Evolutionary conservation across 2,888 invertebrate species (phyloP), one percentile per base, ranked within the genome.

Genomic region (Sceliomorpha sp.): DNA sequence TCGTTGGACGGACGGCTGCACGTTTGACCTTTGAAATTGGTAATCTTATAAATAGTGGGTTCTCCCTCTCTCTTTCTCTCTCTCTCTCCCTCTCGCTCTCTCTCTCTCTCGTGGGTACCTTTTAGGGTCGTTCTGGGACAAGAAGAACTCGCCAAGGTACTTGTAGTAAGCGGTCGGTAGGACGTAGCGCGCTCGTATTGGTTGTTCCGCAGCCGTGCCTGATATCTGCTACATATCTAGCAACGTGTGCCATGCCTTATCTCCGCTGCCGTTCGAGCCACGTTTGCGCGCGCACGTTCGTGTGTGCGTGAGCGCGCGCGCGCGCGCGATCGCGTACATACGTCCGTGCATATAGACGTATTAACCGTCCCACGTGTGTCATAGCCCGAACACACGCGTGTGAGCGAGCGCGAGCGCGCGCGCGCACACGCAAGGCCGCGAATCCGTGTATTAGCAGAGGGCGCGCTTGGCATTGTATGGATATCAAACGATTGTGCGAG

Each of bases 181-280:
- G 64, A 60, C 27, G 47, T 59, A 56, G 40, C 47, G 56, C 45
- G 44, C 47, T 56, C 36, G 62, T 63, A 69, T 69, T 69, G 58
- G 69, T 53, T 67, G 51, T 70, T 58, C 50, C 48, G 55, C 48
- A 63, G 67, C 42, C 67, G 67, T 70, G 55, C 59, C 63, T 70
- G 80, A 80, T 86, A 86, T 86, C 85, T 79, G 83, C 72, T 82
- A 84, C 83, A 83, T 85, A 86, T 86, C 85, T 85, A 82, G 82
- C 77, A 86, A 85, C 85, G 85, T 84, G 84, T 84, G 84, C 82
- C 82, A 82, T 80, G 81, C 77, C 84, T 86, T 86, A 86, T 86
- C 85, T 86, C 70, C 63, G 75, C 74, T 77, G 79, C 79, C 75
- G 81, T 78, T 78, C 75, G 74, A 67, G 75, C 58, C 42, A 42